These are phyloP conservation scores for Callospermophilus lateralis DNA, from an alignment of 2,113 vertebrate species.

Conservation along the genomic window DNA sequence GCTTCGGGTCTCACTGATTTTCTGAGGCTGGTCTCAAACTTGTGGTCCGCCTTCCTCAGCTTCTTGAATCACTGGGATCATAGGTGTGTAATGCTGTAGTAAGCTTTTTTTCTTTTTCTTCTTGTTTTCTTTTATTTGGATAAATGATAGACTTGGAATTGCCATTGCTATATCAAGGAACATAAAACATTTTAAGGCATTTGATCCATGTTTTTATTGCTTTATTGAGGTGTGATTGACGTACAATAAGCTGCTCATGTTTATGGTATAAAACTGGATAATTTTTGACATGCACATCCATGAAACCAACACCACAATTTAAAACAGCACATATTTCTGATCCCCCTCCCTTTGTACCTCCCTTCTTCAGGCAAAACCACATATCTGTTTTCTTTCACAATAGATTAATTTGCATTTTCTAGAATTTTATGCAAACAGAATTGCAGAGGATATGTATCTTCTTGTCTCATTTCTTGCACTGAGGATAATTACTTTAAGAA, in stretches of 20 bases:
- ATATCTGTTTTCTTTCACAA: neutral
- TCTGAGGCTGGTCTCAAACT: too few relatives aligned
- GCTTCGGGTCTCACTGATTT: too few relatives aligned
- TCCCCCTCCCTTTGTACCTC: neutral
- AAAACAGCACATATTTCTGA: neutral
- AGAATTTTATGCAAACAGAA: neutral
- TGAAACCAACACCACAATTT: neutral
- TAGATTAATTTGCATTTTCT: conserved; percentile 31
- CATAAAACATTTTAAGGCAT: conserved; percentile 9
- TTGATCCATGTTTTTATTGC: neutral
- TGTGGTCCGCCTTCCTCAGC: too few relatives aligned
- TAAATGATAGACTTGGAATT: conserved; percentile 20
- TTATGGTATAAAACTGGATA: neutral
- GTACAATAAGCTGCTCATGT: neutral
- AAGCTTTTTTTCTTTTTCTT: neutral
- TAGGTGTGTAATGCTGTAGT: too few relatives aligned
- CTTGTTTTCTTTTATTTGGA: neutral
- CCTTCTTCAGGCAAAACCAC: neutral
- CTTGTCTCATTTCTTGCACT: neutral
- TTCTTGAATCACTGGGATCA: too few relatives aligned
- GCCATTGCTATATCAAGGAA: neutral
- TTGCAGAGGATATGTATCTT: neutral
- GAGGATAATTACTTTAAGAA: conserved; percentile 33
- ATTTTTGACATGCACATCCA: neutral
- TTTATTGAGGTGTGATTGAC: neutral